Base-by-base conservation (phyloP, 2,888 invertebrate species). In the Stenichneumon culpator region DNA sequence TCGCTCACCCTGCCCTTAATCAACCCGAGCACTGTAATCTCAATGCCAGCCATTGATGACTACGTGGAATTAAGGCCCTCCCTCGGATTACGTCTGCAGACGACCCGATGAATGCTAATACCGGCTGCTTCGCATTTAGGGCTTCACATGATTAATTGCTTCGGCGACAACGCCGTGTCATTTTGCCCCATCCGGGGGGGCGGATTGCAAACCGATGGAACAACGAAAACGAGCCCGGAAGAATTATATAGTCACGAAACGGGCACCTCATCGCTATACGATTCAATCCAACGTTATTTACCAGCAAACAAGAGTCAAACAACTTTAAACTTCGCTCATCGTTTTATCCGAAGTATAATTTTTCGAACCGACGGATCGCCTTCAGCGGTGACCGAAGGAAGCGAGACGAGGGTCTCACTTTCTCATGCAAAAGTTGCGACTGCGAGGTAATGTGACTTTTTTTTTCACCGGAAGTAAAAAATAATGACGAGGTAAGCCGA, bases 91-190 rank as follows among this genome's bases (percentile, higher is more conserved):
- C 22, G 52, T 14, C 52, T 36, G 36, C 77, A 80, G 63, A 77
- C 77, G 67, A 74, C 67, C 77, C 68, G 63, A 73, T 60, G 83
- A 74, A 75, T 83, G 72, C 60, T 67, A 65, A 67, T 73, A 80
- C 60, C 52, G 67, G 68, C 57, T 25, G 22, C 22, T 25, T 3
- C 25, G 57, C 11, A 57, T 22, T 57, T 25, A 4, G 57, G 25
- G n/a, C 28, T 16, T 36, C 72, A 22, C 6, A 65, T 81, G 85
- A 86, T 86, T 85, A 85, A 85, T 86, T 83, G 44, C 60, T 78
- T n/a, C 9, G 75, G 63, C 74, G 83, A 81, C 79, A 57, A 73
- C 73, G 50, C 65, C 32, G 72, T 44, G 75, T 86, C 39, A 69
- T 73, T 60, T 79, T 70, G 67, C 47, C 28, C 68, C 60, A 69